Evolutionary conservation across 2,797 vertebrate species (phyloP), one percentile per base, ranked within the genome.

Genomic region (Mus spretus): DNA sequence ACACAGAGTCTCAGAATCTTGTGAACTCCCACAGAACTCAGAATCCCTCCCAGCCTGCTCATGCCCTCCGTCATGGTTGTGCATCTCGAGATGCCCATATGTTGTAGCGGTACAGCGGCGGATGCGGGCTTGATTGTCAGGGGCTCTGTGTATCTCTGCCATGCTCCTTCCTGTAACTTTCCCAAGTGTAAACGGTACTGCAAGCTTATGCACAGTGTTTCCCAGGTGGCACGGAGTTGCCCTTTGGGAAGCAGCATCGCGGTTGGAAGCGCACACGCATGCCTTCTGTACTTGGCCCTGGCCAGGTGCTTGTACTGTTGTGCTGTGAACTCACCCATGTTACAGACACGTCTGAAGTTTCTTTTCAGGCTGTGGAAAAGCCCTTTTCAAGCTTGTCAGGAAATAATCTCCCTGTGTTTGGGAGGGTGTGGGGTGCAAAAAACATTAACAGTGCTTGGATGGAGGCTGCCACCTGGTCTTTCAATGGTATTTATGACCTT

Each of bases 261-360:
- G 63, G 53, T 61, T 17, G 14, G 75, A 63, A 75, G 55, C 84
- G n/a, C 15, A 24, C 26, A 0, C 67, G 37, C 72, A 3, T 67
- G 57, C 72, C 89, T 93, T 95, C 92, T 91, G 74, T 96, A 20
- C 81, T 78, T 95, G 86, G 90, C 95, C 93, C 87, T 82, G 93
- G 87, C 91, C 47, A 37, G 89, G 90, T 50, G 47, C 90, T 96
- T 85, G 77, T 94, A 28, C 94, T 88, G 61, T 70, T 77, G 87
- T 87, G 90, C 89, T 95, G 86, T 67, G 50, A 92, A 55, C 90
- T 91, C 93, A 95, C 87, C 94, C 93, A 94, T 84, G 89, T 81
- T 34, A 65, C 75, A 89, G 40, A 84, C 61, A 95, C 86, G 90
- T 89, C 61, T 77, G 81, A 95, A 91, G 15, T 88, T 91, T 90